Evolutionary conservation across 2,888 invertebrate species (phyloP).

Genomic region (Nebria brevicollis): DNA sequence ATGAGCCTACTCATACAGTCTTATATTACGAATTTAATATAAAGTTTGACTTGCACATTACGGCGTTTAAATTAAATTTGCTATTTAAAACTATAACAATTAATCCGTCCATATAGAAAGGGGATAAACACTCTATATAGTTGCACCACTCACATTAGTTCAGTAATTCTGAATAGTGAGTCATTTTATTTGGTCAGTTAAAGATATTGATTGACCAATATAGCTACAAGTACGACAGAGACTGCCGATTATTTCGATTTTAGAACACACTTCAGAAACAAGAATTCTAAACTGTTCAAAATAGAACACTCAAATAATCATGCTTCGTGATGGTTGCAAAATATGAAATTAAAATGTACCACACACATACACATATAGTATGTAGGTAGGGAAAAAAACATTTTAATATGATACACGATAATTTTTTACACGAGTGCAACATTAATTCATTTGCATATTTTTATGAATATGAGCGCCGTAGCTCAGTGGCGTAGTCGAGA

Average conservation of each 20-base stretch:
- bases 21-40: conserved; percentile 14
- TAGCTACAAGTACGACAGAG: too few species aligned
- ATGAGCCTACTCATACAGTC: neutral
- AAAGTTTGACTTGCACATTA: neutral
- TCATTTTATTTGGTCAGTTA: too few species aligned
- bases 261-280: too few species aligned
- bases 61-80: neutral
- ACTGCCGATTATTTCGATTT: too few species aligned
- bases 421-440: conserved; percentile 24
- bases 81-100: too few species aligned
- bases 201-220: too few species aligned
- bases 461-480: conserved; percentile 7
- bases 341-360: neutral
- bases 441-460: conserved; percentile 37
- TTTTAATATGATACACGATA: conserved; percentile 17
- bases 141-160: too few species aligned
- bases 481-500: neutral
- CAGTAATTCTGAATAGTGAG: too few species aligned
- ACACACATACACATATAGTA: neutral
- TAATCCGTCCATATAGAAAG: too few species aligned
- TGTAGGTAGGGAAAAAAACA: conserved; percentile 13
- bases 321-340: neutral
- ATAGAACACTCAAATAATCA: neutral
- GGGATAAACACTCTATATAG: too few species aligned
- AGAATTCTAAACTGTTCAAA: neutral